These are phyloP conservation scores for Lasioglossum albipes DNA, from an alignment of 1,140 invertebrate species.

Conservation along the genomic window DNA sequence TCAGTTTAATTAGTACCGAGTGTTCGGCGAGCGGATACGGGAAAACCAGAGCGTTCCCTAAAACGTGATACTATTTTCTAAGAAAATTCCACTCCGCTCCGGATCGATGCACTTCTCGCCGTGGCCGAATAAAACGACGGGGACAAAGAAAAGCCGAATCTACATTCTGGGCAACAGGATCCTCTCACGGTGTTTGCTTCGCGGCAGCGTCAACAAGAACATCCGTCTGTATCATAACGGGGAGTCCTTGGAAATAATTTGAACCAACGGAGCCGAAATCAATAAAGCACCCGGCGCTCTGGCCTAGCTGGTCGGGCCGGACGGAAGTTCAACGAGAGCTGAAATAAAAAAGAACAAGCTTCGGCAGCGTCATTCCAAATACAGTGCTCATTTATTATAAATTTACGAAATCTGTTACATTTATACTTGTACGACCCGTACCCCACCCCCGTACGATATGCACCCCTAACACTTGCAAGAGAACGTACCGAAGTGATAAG, in stretches of 20 bases:
- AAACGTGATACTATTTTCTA: background rate
- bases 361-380: background rate
- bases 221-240: background rate
- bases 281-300: conserved; percentile 16
- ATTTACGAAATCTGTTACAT: too few species aligned
- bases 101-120: background rate
- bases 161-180: conserved; percentile 6
- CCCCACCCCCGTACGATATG: too few species aligned
- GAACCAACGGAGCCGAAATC: conserved; percentile 16
- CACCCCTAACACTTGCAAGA: too few species aligned
- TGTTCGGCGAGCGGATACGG: too few species aligned
- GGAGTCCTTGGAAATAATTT: conserved; percentile 34
- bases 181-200: background rate
- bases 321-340: background rate
- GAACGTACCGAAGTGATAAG: too few species aligned
- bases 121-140: background rate
- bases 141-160: background rate
- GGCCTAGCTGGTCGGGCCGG: background rate
- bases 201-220: conserved; percentile 18
- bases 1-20: too few species aligned
- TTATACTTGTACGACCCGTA: too few species aligned
- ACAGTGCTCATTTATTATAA: too few species aligned
- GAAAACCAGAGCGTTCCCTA: background rate
- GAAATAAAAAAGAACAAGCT: background rate
- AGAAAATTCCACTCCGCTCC: background rate